Evolutionary conservation across 2,113 vertebrate genomes (phyloP), one percentile per base, ranked within the genome.

Genomic region (Ictalurus punctatus): DNA sequence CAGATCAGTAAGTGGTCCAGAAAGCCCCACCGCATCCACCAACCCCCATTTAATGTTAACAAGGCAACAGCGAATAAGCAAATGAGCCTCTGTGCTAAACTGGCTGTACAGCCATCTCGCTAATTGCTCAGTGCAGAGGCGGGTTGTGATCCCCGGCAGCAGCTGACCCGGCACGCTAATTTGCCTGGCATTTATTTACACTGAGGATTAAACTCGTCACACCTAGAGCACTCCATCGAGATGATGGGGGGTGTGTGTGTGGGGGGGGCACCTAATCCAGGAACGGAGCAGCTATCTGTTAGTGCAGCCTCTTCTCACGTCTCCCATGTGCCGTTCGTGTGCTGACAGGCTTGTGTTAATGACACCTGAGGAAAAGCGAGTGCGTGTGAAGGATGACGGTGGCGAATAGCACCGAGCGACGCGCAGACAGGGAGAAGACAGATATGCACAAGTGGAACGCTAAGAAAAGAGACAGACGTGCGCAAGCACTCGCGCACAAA

Each of bases 101-200:
- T 73, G 59, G 30, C 83, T 78, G 65, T 71, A 71, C 71, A 44
- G 78, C 21, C 37, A 78, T 56, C 79, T 73, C n/a, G 40, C 6
- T 86, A 89, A 88, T 88, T 85, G 86, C 63, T 37, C 63, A 19
- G 89, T 85, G 83, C 27, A 76, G 63, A 91, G 90, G 19, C 2
- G 40, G 76, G 90, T 80, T 54, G 73, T 89, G 88, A 85, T 87
- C 88, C 67, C 87, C 59, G 89, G 89, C 54, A 80, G 90, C 23
- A 19, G 19, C 71, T 86, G 58, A 85, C 89, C 89, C 14, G 12
- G 10, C 58, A 81, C 25, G 6, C 83, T 91, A 89, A 90, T 90
- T 86, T 86, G 79, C 52, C 76, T 89, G 89, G 73, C 89, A 25
- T 92, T 92, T 92, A 90, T 92, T 92, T 93, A 91, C 92, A 90